Conservation (phyloP, 2,113 vertebrate genomes). For the Rhinoderma darwinii region DNA sequence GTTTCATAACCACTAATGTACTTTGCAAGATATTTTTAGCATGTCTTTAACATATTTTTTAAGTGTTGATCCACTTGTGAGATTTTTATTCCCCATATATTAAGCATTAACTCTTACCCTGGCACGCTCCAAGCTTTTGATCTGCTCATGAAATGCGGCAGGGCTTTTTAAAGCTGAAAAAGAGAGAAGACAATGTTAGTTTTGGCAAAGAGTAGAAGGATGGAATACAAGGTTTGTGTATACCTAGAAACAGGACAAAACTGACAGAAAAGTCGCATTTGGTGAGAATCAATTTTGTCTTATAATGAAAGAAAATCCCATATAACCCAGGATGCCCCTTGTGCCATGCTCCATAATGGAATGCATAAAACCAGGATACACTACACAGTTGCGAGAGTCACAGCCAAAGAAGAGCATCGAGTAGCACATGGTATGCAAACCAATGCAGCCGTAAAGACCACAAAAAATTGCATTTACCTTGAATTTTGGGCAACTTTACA, state of each 20-base stretch:
- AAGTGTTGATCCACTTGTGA: neutral
- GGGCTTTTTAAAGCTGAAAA: constrained; percentile 92
- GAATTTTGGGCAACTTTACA: too few species aligned
- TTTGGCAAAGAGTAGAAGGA: constrained; percentile 28
- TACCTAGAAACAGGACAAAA: neutral
- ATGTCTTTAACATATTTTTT: neutral
- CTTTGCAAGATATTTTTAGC: neutral
- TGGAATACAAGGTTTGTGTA: neutral
- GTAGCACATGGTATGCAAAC: too few species aligned
- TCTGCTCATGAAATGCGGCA: constrained; percentile 93
- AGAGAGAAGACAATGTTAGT: constrained; percentile 65
- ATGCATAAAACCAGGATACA: too few species aligned
- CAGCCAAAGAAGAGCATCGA: too few species aligned
- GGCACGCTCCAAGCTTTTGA: constrained; percentile 94
- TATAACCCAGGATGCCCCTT: too few species aligned
- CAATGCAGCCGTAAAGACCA: too few species aligned
- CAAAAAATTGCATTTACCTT: too few species aligned
- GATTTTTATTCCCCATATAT: neutral
- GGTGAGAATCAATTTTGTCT: neutral
- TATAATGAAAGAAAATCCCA: neutral
- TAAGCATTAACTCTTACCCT: constrained; percentile 81
- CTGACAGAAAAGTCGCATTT: neutral
- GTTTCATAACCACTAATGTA: neutral
- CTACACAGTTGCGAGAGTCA: too few species aligned
- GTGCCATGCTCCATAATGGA: too few species aligned